Evolutionary conservation across 2,113 vertebrate species (phyloP).

Genomic region (Emydocephalus ijimae): DNA sequence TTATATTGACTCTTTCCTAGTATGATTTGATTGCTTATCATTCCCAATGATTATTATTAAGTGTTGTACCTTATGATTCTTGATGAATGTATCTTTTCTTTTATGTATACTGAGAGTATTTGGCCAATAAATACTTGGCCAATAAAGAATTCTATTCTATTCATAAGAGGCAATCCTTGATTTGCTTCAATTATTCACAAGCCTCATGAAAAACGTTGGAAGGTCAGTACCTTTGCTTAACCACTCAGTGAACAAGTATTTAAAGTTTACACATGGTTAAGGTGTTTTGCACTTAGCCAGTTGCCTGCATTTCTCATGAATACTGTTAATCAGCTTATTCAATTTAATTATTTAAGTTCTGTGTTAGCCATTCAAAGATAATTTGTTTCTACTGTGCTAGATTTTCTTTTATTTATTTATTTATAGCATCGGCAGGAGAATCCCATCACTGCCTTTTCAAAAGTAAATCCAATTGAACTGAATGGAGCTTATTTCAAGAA

Average conservation of each 20-base stretch:
- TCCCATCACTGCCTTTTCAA: background rate
- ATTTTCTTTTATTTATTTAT: background rate
- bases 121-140: no score
- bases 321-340: conserved; percentile 8
- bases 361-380: background rate
- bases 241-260: conserved; percentile 36
- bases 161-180: conserved; percentile 26
- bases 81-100: no score
- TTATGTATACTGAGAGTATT: no score
- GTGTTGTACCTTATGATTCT: no score
- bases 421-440: background rate
- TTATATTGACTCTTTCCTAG: no score
- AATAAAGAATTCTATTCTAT: no score
- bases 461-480: background rate
- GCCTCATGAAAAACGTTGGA: conserved; percentile 49
- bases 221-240: conserved; percentile 34
- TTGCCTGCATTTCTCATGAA: conserved; percentile 17
- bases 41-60: no score
- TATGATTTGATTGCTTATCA: no score
- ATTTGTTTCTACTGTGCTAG: background rate
- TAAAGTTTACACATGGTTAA: conserved; percentile 4
- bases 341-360: background rate
- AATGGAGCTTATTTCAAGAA: background rate
- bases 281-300: background rate
- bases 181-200: conserved; percentile 61